Percentiles rank a stretch among this genome's conserved stretches.
These are phyloP conservation scores for Clunio marinus DNA, from an alignment of 2,888 invertebrate species.

Conservation along the genomic window DNA sequence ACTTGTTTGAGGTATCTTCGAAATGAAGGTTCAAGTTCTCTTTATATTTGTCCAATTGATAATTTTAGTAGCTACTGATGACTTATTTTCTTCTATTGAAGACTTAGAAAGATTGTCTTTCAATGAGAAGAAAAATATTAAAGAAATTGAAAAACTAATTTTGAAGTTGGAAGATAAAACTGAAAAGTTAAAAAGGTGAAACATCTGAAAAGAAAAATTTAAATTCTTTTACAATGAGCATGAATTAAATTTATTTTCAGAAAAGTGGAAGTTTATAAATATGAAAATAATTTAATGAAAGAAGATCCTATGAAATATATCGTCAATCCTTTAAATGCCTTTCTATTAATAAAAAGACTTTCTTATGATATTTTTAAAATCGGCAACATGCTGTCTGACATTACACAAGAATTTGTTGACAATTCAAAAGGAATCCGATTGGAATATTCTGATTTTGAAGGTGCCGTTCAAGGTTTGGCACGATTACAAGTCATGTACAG, in stretches of 20 bases:
- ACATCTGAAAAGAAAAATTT: not conserved
- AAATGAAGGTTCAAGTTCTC: no score
- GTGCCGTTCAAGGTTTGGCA: not conserved
- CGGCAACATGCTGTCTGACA: not conserved
- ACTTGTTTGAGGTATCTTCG: no score
- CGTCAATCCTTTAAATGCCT: slow-evolving; percentile 17
- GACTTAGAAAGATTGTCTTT: no score
- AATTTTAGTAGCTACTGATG: no score
- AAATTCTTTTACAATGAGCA: not conserved
- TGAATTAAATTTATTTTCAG: no score
- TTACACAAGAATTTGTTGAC: not conserved
- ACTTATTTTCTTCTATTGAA: no score
- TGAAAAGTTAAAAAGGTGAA: no score
- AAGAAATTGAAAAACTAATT: no score
- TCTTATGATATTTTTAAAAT: not conserved
- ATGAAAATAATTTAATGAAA: not conserved
- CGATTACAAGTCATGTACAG: slow-evolving; percentile 14
- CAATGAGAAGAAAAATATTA: no score
- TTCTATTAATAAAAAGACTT: slow-evolving; percentile 14
- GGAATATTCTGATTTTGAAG: not conserved
- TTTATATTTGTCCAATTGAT: no score
- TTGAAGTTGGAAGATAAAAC: no score
- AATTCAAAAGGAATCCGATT: not conserved
- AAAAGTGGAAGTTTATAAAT: slow-evolving; percentile 1
- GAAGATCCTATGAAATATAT: slow-evolving; percentile 13